A percentile compares a stretch with the other conserved stretches of the same genome.
These are phyloP conservation scores for Drosophila nebulosa DNA, from an alignment of 1,140 invertebrate genomes.

Conservation along the genomic window DNA sequence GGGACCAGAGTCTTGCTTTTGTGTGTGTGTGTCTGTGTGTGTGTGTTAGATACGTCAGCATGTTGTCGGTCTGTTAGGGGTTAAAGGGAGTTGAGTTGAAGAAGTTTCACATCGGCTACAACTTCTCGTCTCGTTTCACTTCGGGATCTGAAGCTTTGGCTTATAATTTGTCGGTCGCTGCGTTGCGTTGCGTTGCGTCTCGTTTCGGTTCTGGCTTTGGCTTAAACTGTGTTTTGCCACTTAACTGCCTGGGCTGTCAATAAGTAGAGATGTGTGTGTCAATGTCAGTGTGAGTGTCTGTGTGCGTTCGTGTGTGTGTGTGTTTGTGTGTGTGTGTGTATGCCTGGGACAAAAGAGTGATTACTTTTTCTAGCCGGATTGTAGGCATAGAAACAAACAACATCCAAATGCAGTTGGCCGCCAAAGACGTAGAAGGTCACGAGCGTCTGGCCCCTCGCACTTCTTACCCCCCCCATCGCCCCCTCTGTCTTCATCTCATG, in stretches of 20 bases:
- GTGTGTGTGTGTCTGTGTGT: neutral
- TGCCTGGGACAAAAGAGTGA: constrained; percentile 52
- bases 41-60: neutral
- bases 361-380: constrained; percentile 49
- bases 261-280: constrained; percentile 26
- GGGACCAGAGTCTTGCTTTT: neutral
- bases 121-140: constrained; percentile 2
- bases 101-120: neutral
- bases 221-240: constrained; percentile 65
- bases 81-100: neutral
- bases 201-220: neutral
- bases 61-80: neutral
- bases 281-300: neutral
- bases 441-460: constrained; percentile 21
- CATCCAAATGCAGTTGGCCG: constrained; percentile 43
- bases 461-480: neutral
- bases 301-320: constrained; percentile 3
- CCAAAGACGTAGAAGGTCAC: constrained; percentile 71
- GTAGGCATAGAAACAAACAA: constrained; percentile 8
- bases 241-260: constrained; percentile 61
- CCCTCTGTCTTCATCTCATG: too few species aligned
- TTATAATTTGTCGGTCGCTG: constrained; percentile 44
- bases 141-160: constrained; percentile 26
- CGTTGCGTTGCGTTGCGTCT: constrained; percentile 18
- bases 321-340: constrained; percentile 2